phyloP scores from a whole-genome alignment of 2,113 vertebrate genomes.

The Pterocles burchelli region DNA sequence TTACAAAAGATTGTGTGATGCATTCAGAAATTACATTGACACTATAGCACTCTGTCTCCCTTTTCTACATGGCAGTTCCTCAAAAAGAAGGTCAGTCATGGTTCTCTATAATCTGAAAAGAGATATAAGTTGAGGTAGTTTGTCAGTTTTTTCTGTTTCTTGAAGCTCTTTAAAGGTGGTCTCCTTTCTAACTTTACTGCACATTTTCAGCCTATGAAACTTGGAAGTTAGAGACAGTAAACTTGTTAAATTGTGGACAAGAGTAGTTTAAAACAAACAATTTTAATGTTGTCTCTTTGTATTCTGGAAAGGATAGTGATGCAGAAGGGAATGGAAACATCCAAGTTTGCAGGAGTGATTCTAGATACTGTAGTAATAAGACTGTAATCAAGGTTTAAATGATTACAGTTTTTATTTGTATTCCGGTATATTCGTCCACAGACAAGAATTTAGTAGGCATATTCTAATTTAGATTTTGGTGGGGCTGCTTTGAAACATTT shows the following conservation, averaged over 20 bases:
- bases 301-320: neutral
- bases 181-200: neutral
- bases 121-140: neutral
- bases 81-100: neutral
- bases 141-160: neutral
- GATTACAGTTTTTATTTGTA: neutral
- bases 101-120: neutral
- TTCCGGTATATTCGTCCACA: neutral
- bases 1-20: conserved; percentile 7
- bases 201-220: neutral
- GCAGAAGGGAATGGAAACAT: neutral
- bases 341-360: neutral
- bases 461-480: neutral
- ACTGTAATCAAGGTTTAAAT: neutral
- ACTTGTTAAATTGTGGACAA: neutral
- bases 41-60: neutral
- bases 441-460: neutral
- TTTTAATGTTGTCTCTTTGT: neutral
- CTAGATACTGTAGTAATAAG: neutral
- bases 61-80: neutral
- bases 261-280: neutral
- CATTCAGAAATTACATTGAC: conserved; percentile 33
- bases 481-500: neutral
- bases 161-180: neutral
- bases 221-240: neutral